Evolutionary conservation across 1,140 invertebrate genomes (phyloP).

Genomic region (Elysia chlorotica): DNA sequence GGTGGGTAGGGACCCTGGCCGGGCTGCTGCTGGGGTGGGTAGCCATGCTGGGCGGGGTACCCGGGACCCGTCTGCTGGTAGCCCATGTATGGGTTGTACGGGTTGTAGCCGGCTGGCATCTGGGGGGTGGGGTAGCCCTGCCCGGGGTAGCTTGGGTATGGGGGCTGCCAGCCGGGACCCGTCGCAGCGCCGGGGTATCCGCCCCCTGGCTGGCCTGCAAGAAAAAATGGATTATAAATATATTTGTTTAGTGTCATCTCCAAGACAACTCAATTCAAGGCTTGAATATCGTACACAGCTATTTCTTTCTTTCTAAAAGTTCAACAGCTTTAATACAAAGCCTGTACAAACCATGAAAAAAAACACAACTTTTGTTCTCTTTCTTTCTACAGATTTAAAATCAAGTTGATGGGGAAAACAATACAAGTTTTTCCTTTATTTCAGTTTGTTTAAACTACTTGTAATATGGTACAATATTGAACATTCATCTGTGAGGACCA

Average conservation of each 20-base stretch:
- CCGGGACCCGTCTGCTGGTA: too few relatives aligned
- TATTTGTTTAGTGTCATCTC: background rate
- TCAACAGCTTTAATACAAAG: too few relatives aligned
- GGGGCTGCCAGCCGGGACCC: constrained; percentile 18
- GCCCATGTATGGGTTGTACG: constrained; percentile 52
- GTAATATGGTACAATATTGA: too few relatives aligned
- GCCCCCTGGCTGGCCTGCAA: constrained; percentile 20
- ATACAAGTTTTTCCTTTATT: too few relatives aligned
- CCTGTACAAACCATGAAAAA: background rate
- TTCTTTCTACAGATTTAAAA: background rate
- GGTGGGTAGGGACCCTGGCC: constrained; percentile 1
- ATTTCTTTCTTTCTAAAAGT: too few relatives aligned
- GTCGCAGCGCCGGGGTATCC: too few relatives aligned
- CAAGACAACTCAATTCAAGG: background rate
- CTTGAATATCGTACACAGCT: background rate
- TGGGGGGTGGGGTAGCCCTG: constrained; percentile 75
- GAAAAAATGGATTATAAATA: constrained; percentile 11
- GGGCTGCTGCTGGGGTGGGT: constrained; percentile 21
- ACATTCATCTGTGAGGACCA: too few relatives aligned
- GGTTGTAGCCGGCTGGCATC: constrained; percentile 47
- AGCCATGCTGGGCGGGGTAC: too few relatives aligned
- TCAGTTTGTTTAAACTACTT: too few relatives aligned
- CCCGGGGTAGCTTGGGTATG: constrained; percentile 27
- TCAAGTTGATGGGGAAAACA: too few relatives aligned
- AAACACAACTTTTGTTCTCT: background rate